Base-by-base conservation (phyloP, 2,113 vertebrate species). In the Platichthys stellatus region DNA sequence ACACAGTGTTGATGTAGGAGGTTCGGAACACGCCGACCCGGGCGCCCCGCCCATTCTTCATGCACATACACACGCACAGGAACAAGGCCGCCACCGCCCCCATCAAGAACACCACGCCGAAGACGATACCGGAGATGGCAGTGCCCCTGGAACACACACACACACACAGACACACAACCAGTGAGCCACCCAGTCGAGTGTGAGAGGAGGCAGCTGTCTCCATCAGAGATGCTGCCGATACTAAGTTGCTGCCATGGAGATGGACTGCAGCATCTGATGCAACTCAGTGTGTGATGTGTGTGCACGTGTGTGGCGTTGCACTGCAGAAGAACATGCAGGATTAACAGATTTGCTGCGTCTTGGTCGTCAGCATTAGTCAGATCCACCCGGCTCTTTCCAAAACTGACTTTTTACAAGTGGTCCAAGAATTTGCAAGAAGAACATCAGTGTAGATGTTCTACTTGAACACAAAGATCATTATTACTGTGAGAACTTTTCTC, bases 21-120 rank as follows among this genome's bases (percentile, higher is more conserved):
- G 94, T 86, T 74, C 86, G 87, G 91, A 97, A 95, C 61, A 97
- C 94, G 0, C 95, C 97, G 15, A 97, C 96, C 15, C 94, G 93
- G 0, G 96, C 90, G 0, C 94, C 94, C 0, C 90, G 92, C 59
- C 90, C 94, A 72, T 92, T 97, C 89, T 98, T 98, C 94, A 96
- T 83, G 72, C 96, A 98, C 95, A 97, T 96, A 73, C 97, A 97
- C 90, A 97, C 83, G 9, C 96, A 98, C 72, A 98, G 95, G 85
- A 96, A 95, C 53, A 97, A 84, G 13, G 96, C 96, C 0, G 95
- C 97, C 74, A 96, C 90, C 20, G 96, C 96, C 2, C 95, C 96
- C 96, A 98, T 97, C 89, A 98, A 91, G 80, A 99, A 98, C 20
- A 97, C 95, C 35, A 97, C 95, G 10, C 97, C 96, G 1, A 98